These are phyloP conservation scores for Atethmia centrago DNA, from an alignment of 2,888 invertebrate species.

Conservation along the genomic window DNA sequence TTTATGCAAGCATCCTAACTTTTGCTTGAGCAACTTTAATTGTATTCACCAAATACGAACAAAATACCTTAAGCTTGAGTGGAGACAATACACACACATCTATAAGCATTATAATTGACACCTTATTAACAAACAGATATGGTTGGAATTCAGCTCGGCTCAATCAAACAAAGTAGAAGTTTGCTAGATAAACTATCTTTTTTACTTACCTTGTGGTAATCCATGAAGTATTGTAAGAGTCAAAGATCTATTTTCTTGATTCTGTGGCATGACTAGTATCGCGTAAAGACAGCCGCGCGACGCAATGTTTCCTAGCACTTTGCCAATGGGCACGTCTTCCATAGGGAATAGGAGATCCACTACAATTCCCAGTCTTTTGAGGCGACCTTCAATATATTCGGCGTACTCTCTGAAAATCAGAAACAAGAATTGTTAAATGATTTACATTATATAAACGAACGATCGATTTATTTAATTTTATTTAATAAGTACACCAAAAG, in stretches of 20 bases:
- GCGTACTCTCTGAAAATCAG: slow-evolving; percentile 93
- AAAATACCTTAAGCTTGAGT: background rate
- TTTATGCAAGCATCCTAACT: background rate
- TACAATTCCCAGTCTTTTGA: slow-evolving; percentile 94
- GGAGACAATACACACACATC: background rate
- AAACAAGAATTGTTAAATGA: background rate
- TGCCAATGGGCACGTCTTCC: slow-evolving; percentile 95
- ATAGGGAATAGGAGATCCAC: slow-evolving; percentile 98
- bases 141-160: background rate
- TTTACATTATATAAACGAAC: background rate
- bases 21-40: too few relatives aligned
- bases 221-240: slow-evolving; percentile 98
- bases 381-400: slow-evolving; percentile 95
- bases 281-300: slow-evolving; percentile 97
- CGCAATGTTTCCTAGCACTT: slow-evolving; percentile 95
- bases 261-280: slow-evolving; percentile 95
- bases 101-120: background rate
- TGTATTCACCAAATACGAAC: background rate
- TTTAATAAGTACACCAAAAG: background rate
- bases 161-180: background rate
- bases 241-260: slow-evolving; percentile 96
- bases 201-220: slow-evolving; percentile 94
- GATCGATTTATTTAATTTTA: background rate
- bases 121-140: background rate
- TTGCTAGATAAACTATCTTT: background rate